Base-by-base conservation (phyloP, 2,888 invertebrate genomes). In the Dendrolimus houi region DNA sequence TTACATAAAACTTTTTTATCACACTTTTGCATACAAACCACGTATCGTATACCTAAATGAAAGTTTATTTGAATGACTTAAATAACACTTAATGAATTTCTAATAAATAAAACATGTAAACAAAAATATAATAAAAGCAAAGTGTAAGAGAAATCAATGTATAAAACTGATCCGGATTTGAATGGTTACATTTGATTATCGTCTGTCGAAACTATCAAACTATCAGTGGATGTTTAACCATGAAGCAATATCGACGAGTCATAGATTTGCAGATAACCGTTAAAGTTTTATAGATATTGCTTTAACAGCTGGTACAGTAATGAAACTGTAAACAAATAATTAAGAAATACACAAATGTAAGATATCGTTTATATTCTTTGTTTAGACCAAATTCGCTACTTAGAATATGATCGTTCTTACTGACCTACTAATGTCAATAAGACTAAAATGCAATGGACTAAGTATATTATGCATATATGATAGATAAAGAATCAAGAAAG, bases 201-300 rank as follows among this genome's bases (percentile, higher is more conserved):
- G 54, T 58, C 59, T 65, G 63, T 62, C 58, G 65, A 70, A 70
- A 71, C 58, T 52, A 63, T 55, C 61, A 69, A 70, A 71, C 58
- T 52, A 63, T 55, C 62, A 58, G 59, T 64, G 62, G 68, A 70
- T 68, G 69, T 47, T 29, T 68, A 69, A 65, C 60, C 57, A 60
- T 69, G 62, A 62, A 63, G 64, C 65, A 68, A 68, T 65, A 67
- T 57, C 60, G 59, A 66, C 65, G 62, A 67, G 63, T 62, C 64
- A 61, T 61, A 60, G 55, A 70, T 68, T 74, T 66, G 65, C 57
- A 70, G 71, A 74, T 71, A 74, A 68, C 65, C 56, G 65, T 68
- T 75, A 74, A 54, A 57, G 41, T 59, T 54, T 54, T 56, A 41
- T 67, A 64, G 56, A 58, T 56, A 60, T 58, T 57, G 58, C 60